Conservation (phyloP, 2,113 vertebrate species). For the Myotis lucifugus region DNA sequence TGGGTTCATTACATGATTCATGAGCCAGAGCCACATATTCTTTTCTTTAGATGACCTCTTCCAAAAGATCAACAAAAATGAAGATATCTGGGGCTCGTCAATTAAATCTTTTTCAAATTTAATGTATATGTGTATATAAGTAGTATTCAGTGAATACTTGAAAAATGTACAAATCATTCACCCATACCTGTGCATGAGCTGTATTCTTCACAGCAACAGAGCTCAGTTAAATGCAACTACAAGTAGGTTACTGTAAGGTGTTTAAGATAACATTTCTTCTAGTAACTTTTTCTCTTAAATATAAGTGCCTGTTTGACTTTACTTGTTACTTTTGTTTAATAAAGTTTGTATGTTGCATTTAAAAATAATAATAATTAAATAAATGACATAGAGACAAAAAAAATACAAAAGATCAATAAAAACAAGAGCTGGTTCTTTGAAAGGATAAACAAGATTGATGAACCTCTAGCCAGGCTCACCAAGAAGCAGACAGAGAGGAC, state of each 20-base stretch:
- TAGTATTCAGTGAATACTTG: conserved; percentile 95
- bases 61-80: conserved; percentile 88
- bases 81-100: conserved; percentile 67
- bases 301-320: conserved; percentile 77
- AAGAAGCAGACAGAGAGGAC: no score
- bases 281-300: conserved; percentile 72
- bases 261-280: conserved; percentile 65
- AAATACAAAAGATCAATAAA: no score
- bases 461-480: no score
- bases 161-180: conserved; percentile 84
- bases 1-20: conserved; percentile 96
- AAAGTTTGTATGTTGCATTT: conserved; percentile 79
- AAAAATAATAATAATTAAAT: background rate
- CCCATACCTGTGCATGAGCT: conserved; percentile 88
- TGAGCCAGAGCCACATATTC: conserved; percentile 94
- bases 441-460: no score
- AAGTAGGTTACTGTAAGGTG: conserved; percentile 79
- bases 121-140: conserved; percentile 90
- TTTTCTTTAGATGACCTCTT: conserved; percentile 93
- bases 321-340: conserved; percentile 77
- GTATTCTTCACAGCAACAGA: conserved; percentile 91
- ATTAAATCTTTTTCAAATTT: conserved; percentile 82
- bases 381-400: no score
- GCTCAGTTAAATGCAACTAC: conserved; percentile 86
- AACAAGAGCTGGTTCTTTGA: no score